Evolutionary conservation across 1,140 invertebrate species (phyloP).

Genomic region (Drosophila sp.): DNA sequence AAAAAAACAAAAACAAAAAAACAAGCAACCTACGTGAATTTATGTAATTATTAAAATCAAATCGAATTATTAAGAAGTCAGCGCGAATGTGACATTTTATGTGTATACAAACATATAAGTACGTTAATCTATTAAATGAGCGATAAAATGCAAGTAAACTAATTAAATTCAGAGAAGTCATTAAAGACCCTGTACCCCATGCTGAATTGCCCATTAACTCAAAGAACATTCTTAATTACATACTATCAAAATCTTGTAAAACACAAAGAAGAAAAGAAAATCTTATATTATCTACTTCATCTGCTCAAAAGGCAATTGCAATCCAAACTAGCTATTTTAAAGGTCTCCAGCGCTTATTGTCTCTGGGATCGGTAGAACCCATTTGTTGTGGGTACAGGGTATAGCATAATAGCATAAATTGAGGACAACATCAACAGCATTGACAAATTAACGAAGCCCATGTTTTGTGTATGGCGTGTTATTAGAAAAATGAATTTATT

Average conservation of each 20-base stretch:
- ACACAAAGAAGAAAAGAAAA: background rate
- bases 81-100: slow-evolving; percentile 35
- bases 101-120: slow-evolving; percentile 15
- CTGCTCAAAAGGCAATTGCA: too few species aligned
- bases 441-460: slow-evolving; percentile 6
- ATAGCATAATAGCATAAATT: background rate
- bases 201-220: background rate
- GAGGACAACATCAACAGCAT: background rate
- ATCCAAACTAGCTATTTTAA: too few species aligned
- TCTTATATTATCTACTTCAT: background rate
- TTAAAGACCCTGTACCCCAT: background rate
- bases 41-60: slow-evolving; percentile 49
- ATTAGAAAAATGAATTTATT: slow-evolving; percentile 19
- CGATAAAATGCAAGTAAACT: background rate
- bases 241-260: too few species aligned
- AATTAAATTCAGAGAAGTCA: background rate
- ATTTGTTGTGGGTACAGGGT: background rate
- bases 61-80: slow-evolving; percentile 36
- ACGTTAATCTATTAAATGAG: slow-evolving; percentile 14
- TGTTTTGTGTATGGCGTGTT: slow-evolving; percentile 26
- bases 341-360: too few species aligned
- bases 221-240: background rate
- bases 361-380: too few species aligned
- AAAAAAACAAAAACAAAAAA: slow-evolving; percentile 26
- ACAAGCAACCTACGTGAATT: slow-evolving; percentile 42